Conservation (phyloP, 2,888 invertebrate species). For the Xylota sylvarum region DNA sequence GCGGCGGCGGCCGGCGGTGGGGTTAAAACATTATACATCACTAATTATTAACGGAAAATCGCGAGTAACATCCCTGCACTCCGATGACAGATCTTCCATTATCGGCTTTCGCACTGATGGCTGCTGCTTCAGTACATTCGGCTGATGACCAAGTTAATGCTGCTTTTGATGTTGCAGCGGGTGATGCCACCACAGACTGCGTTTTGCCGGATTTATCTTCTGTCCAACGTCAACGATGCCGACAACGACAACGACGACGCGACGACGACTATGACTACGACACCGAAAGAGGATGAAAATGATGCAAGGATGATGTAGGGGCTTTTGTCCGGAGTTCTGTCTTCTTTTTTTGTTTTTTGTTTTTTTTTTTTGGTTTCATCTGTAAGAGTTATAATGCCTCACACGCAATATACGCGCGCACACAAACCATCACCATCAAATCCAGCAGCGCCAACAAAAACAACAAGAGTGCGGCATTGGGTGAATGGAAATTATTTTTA, state of each 20-base stretch:
- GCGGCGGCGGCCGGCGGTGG: no score
- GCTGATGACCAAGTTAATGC: constrained; percentile 61
- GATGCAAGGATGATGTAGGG: constrained; percentile 48
- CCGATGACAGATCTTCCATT: constrained; percentile 69
- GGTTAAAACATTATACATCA: constrained; percentile 43
- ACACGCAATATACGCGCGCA: constrained; percentile 47
- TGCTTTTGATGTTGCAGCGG: constrained; percentile 56
- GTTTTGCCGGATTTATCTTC: constrained; percentile 52
- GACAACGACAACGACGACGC: not conserved
- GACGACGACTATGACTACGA: constrained; percentile 15
- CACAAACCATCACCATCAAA: constrained; percentile 26
- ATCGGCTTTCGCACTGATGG: constrained; percentile 50
- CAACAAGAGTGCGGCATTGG: constrained; percentile 47
- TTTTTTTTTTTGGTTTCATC: constrained; percentile 33
- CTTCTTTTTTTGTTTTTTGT: constrained; percentile 28
- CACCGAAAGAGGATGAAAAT: constrained; percentile 51
- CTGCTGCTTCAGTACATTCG: constrained; percentile 13
- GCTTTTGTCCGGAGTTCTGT: not conserved
- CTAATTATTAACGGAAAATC: constrained; percentile 61
- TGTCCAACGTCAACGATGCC: constrained; percentile 11
- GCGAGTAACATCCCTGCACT: constrained; percentile 60
- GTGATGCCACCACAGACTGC: constrained; percentile 69
- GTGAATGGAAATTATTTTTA: constrained; percentile 77
- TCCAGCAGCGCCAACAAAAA: constrained; percentile 8
- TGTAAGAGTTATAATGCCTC: constrained; percentile 31